Evolutionary conservation across 2,797 vertebrate species (phyloP).

Genomic region (Parotocinclus haroldoi): DNA sequence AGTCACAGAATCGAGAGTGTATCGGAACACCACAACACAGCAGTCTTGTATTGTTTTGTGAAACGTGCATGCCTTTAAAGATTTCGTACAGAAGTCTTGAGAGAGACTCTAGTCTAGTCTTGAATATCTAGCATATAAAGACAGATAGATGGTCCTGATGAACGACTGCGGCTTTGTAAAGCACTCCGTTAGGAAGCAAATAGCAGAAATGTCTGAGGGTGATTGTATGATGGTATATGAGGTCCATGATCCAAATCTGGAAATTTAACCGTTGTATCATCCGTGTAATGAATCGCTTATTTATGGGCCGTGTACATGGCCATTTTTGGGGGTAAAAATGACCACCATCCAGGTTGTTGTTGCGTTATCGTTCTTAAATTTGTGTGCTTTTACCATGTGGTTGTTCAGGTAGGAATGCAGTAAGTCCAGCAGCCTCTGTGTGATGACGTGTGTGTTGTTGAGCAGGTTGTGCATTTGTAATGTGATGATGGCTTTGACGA

Average conservation of each 20-base stretch:
- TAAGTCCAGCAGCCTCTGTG: conserved; percentile 20
- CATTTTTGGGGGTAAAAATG: conserved; percentile 24
- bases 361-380: not conserved
- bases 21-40: too few relatives aligned
- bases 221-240: conserved; percentile 10
- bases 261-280: not conserved
- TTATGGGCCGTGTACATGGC: too few relatives aligned
- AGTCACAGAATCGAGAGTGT: too few relatives aligned
- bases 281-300: too few relatives aligned
- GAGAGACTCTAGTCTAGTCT: too few relatives aligned
- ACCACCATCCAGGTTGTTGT: not conserved
- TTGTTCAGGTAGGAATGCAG: conserved; percentile 6
- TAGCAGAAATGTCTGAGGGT: conserved; percentile 1
- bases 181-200: too few relatives aligned
- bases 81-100: too few relatives aligned
- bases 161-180: too few relatives aligned
- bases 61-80: too few relatives aligned
- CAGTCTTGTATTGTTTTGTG: too few relatives aligned
- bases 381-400: conserved; percentile 10
- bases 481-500: conserved; percentile 22
- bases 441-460: conserved; percentile 31
- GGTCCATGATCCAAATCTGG: conserved; percentile 53
- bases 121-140: too few relatives aligned
- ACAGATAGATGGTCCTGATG: too few relatives aligned
- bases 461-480: conserved; percentile 38